Evolutionary conservation across 2,113 vertebrate genomes (phyloP).

Genomic region (Tapirus terrestris): DNA sequence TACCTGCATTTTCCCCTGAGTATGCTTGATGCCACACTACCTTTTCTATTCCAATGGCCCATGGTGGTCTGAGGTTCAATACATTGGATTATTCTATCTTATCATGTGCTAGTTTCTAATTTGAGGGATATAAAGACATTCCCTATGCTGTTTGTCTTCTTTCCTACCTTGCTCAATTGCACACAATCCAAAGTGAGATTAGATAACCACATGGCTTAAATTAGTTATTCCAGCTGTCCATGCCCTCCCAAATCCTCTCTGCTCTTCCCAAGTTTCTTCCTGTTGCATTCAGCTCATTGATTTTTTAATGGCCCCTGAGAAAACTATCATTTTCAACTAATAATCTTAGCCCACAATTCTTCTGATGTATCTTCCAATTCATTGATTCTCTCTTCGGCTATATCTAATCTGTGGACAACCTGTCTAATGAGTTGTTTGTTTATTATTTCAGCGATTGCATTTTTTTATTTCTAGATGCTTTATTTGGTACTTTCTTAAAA

Average conservation of each 20-base stretch:
- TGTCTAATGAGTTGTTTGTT: background rate
- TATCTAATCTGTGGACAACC: background rate
- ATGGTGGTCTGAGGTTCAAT: background rate
- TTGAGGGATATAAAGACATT: background rate
- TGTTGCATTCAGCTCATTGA: background rate
- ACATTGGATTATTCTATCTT: background rate
- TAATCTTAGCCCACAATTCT: background rate
- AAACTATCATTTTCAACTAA: constrained; percentile 2
- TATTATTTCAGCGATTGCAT: background rate
- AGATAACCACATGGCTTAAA: background rate
- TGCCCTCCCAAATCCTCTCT: background rate
- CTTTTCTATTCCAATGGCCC: background rate
- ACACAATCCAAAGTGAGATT: background rate
- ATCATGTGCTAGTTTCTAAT: background rate
- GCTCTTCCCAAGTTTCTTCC: background rate
- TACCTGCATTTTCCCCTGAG: constrained; percentile 6
- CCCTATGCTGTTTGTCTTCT: background rate
- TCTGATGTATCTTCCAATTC: background rate
- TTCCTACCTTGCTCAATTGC: background rate
- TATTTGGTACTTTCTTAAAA: background rate
- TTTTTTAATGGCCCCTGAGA: background rate
- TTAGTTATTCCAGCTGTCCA: background rate
- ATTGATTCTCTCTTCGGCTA: background rate
- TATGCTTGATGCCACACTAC: background rate
- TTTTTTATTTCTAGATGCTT: background rate